Conservation (phyloP, 2,797 vertebrate species). For the Micromesistius poutassou region DNA sequence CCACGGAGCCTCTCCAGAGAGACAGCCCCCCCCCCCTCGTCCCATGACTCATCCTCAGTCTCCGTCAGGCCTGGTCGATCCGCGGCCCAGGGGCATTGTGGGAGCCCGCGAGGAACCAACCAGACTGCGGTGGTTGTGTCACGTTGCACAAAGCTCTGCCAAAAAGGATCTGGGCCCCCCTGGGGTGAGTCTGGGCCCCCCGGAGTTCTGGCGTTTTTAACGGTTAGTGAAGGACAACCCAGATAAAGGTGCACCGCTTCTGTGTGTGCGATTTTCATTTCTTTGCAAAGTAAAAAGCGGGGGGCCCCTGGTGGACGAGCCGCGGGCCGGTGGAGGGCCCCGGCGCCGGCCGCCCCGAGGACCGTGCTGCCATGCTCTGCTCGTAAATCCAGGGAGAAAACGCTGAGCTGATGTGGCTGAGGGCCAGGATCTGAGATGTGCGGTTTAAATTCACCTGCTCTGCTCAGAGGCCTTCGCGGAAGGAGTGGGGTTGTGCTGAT, state of each 20-base stretch:
- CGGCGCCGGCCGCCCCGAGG: background rate
- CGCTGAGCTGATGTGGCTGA: constrained; percentile 43
- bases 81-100: constrained; percentile 52
- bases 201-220: background rate
- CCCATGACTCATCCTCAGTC: constrained; percentile 45
- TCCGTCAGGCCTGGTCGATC: constrained; percentile 36
- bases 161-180: background rate
- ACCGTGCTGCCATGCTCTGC: constrained; percentile 10
- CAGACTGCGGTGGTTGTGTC: constrained; percentile 29
- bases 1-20: background rate
- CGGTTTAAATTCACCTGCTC: constrained; percentile 65
- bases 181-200: background rate
- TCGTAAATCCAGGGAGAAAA: constrained; percentile 7
- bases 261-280: background rate
- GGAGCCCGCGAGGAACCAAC: constrained; percentile 26
- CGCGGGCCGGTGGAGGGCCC: background rate
- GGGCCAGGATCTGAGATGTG: constrained; percentile 55
- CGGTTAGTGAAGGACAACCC: background rate
- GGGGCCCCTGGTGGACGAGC: background rate
- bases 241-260: constrained; percentile 52
- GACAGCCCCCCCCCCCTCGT: constrained; percentile 14
- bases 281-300: background rate
- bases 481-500: constrained; percentile 37
- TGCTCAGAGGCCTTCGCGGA: constrained; percentile 46
- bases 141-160: constrained; percentile 2